phyloP scores from a whole-genome alignment of 2,797 vertebrate species.

The Leuciscus waleckii region DNA sequence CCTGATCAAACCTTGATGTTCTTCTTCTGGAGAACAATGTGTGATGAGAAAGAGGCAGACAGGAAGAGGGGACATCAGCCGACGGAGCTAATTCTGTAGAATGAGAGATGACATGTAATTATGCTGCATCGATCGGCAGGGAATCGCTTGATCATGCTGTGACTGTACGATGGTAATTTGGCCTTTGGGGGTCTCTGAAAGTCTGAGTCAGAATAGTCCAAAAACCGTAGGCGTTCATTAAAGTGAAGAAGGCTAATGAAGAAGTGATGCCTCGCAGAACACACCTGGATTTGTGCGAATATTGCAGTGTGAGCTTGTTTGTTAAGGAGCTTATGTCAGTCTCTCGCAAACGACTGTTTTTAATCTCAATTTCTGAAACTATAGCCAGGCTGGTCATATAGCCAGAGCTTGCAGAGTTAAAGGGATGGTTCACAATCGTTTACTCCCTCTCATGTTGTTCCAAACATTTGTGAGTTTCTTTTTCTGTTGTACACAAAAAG shows the following conservation, averaged over 20 bases:
- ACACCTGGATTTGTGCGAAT: conserved; percentile 24
- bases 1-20: conserved; percentile 33
- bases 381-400: neutral
- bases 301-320: neutral
- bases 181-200: conserved; percentile 16
- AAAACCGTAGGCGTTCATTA: conserved; percentile 14
- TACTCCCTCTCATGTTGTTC: neutral
- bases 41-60: conserved; percentile 4
- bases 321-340: neutral
- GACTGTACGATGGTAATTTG: conserved; percentile 40
- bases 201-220: conserved; percentile 39
- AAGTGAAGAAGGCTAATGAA: neutral
- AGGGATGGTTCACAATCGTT: neutral
- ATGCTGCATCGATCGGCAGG: conserved; percentile 49
- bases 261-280: neutral
- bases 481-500: neutral
- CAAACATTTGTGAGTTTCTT: neutral
- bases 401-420: neutral
- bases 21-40: conserved; percentile 22
- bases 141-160: conserved; percentile 30
- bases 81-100: conserved; percentile 43
- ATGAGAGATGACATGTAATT: conserved; percentile 42
- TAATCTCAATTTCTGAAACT: neutral
- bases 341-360: neutral
- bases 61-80: conserved; percentile 18